A percentile compares a stretch with the other conserved stretches of the same genome.
Conservation (phyloP, 1,140 invertebrate species). For the Cydia strobilella region DNA sequence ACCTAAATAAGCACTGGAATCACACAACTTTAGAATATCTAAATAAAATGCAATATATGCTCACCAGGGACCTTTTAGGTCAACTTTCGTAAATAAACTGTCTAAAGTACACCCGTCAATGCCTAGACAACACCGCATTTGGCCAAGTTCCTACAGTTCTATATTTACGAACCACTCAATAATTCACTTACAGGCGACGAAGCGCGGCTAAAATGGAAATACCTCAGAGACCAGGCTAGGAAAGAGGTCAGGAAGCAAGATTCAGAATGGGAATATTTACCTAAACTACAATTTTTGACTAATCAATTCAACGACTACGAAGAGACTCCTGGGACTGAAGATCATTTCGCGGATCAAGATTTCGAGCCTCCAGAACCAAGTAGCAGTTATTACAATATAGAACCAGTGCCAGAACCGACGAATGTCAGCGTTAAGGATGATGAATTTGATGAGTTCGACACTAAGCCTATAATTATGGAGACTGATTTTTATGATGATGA, state of each 20-base stretch:
- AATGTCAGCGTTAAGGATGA: slow-evolving; percentile 63
- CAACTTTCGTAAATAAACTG: neutral
- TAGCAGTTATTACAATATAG: slow-evolving; percentile 52
- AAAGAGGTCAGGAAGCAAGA: slow-evolving; percentile 68
- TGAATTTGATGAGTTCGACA: slow-evolving; percentile 75
- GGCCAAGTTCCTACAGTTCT: neutral
- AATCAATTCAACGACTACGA: slow-evolving; percentile 75
- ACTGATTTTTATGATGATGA: slow-evolving; percentile 75
- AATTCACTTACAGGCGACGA: slow-evolving; percentile 63
- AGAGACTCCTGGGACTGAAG: slow-evolving; percentile 46
- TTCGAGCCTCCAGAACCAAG: slow-evolving; percentile 45
- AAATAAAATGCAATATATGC: neutral
- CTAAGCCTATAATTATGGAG: slow-evolving; percentile 73
- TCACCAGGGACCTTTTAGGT: neutral
- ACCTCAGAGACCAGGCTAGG: slow-evolving; percentile 72
- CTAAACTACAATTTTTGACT: slow-evolving; percentile 69
- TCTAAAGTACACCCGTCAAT: neutral
- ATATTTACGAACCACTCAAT: slow-evolving; percentile 24
- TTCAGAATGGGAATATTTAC: slow-evolving; percentile 69
- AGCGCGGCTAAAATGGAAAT: slow-evolving; percentile 76
- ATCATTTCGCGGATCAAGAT: slow-evolving; percentile 57
- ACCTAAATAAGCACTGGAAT: neutral
- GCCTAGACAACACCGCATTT: slow-evolving; percentile 4
- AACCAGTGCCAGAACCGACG: slow-evolving; percentile 40
- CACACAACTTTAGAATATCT: neutral